A percentile compares a stretch with the other conserved stretches of the same genome.
Evolutionary conservation across 2,797 vertebrate genomes (phyloP).

Genomic region (Lindbergichthys nudifrons): DNA sequence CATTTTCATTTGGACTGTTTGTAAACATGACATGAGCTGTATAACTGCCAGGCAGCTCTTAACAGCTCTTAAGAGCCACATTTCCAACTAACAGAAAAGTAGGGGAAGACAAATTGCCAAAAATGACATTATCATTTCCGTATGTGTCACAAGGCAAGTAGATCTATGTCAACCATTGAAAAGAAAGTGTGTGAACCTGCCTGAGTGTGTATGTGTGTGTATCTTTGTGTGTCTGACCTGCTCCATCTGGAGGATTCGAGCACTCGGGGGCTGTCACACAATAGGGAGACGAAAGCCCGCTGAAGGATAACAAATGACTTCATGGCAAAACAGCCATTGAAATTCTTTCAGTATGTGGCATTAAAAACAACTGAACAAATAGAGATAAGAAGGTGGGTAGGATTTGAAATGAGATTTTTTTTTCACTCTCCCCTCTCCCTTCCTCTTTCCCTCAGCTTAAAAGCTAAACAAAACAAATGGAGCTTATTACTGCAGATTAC

Average conservation of each 20-base stretch:
- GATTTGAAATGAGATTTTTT: constrained; percentile 96
- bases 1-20: constrained; percentile 85
- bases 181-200: constrained; percentile 67
- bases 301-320: constrained; percentile 99
- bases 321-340: constrained; percentile 99
- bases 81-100: constrained; percentile 69
- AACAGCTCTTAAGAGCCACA: constrained; percentile 78
- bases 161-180: constrained; percentile 88
- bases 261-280: constrained; percentile 95
- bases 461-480: constrained; percentile 95
- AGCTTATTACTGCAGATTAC: constrained; percentile 91
- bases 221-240: constrained; percentile 90
- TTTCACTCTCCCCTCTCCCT: constrained; percentile 71
- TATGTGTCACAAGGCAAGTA: constrained; percentile 91
- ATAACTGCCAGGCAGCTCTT: constrained; percentile 77
- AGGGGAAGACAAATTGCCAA: constrained; percentile 83
- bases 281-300: constrained; percentile 97
- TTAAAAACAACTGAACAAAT: constrained; percentile 99
- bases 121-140: constrained; percentile 92
- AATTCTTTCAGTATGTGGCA: constrained; percentile 99
- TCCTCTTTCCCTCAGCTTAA: constrained; percentile 83
- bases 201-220: constrained; percentile 44
- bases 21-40: constrained; percentile 76
- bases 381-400: constrained; percentile 99
- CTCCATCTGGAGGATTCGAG: constrained; percentile 98